These are phyloP conservation scores for Hyppa rectilinea DNA, from an alignment of 2,888 invertebrate genomes.

Conservation along the genomic window DNA sequence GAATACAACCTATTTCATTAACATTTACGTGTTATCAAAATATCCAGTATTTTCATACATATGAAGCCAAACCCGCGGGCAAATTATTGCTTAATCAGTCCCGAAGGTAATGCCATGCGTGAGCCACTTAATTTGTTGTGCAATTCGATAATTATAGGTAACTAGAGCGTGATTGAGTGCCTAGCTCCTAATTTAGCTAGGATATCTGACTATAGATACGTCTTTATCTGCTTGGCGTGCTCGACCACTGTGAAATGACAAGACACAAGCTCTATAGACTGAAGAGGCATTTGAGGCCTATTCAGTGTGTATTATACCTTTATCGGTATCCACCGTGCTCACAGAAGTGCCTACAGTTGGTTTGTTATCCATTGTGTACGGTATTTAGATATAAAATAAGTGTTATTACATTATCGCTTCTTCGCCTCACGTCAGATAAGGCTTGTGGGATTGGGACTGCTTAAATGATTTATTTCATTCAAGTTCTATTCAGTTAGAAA, in stretches of 20 bases:
- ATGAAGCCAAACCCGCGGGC: constrained; percentile 21
- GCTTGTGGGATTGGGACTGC: constrained; percentile 23
- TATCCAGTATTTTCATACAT: constrained; percentile 11
- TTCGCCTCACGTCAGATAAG: constrained; percentile 50
- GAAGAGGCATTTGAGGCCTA: constrained; percentile 48
- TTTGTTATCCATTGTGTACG: constrained; percentile 43
- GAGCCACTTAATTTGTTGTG: constrained; percentile 57
- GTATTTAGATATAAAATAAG: constrained; percentile 53
- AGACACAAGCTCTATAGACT: constrained; percentile 45
- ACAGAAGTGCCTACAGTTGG: constrained; percentile 38
- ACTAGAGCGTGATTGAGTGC: constrained; percentile 69
- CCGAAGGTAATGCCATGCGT: constrained; percentile 44
- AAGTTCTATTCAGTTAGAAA: background rate
- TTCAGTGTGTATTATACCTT: constrained; percentile 48
- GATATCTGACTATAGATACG: constrained; percentile 46
- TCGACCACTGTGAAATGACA: constrained; percentile 51
- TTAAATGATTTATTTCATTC: constrained; percentile 16
- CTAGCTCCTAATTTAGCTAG: constrained; percentile 70
- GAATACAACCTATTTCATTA: background rate
- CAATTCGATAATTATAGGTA: constrained; percentile 59
- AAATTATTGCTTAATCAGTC: constrained; percentile 47
- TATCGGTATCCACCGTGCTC: constrained; percentile 44
- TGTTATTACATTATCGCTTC: constrained; percentile 47
- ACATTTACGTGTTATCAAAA: constrained; percentile 16
- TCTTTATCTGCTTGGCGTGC: constrained; percentile 31